Percentiles rank a stretch among this genome's conserved stretches.
Conservation (phyloP, 2,797 vertebrate species). For the Tapirus indicus region DNA sequence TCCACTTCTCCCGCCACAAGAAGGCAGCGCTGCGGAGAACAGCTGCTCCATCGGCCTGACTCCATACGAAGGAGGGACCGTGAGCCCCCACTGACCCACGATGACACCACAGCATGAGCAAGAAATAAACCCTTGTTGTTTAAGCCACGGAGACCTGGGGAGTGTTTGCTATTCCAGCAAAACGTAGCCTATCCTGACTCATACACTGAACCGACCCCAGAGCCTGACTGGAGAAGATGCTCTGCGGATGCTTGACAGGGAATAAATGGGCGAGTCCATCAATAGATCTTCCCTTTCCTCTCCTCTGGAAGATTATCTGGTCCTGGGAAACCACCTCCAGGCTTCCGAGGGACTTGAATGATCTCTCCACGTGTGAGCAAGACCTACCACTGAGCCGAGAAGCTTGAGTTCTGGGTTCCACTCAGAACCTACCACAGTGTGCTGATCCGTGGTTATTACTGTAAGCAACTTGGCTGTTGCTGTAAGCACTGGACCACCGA, state of each 20-base stretch:
- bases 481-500: neutral
- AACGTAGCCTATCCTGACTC: neutral
- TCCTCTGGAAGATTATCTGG: neutral
- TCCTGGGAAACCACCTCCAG: neutral
- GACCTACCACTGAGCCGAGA: neutral
- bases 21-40: neutral
- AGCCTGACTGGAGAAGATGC: neutral
- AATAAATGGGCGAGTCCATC: rapidly evolving
- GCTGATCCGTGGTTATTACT: neutral
- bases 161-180: neutral
- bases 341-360: neutral
- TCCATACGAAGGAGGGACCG: neutral
- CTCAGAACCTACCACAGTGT: neutral
- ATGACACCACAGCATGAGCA: neutral
- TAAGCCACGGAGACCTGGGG: neutral
- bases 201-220: neutral
- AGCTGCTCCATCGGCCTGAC: neutral
- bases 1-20: neutral
- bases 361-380: neutral
- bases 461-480: neutral
- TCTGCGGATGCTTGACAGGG: too few relatives aligned
- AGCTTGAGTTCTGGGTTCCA: neutral
- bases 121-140: neutral
- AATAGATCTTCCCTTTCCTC: too few relatives aligned
- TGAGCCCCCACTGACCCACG: rapidly evolving